phyloP scores from a whole-genome alignment of 2,888 invertebrate genomes.

The Linyphia triangularis region DNA sequence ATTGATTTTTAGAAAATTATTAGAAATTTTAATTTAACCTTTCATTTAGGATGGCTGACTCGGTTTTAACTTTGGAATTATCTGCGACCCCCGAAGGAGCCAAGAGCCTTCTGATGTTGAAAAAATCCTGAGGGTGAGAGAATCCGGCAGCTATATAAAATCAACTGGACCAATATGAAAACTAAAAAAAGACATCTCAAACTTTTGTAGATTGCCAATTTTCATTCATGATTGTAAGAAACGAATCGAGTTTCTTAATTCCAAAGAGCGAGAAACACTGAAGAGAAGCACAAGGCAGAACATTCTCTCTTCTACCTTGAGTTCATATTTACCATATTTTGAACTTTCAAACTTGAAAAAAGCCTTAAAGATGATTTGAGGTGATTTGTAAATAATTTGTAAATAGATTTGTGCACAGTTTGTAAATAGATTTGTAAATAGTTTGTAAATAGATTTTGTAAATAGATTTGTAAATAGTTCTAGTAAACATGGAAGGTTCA shows the following conservation, averaged over 20 bases:
- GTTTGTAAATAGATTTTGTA: too few species aligned
- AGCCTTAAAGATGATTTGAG: slow-evolving; percentile 1
- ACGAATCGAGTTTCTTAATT: slow-evolving; percentile 16
- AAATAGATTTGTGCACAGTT: too few species aligned
- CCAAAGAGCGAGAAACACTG: not conserved
- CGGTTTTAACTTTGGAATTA: slow-evolving; percentile 21
- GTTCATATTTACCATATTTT: slow-evolving; percentile 24
- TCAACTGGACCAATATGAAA: slow-evolving; percentile 25
- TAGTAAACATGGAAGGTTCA: not conserved
- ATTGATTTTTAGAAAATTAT: too few species aligned
- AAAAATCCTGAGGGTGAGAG: not conserved
- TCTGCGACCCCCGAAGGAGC: slow-evolving; percentile 20
- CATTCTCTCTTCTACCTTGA: slow-evolving; percentile 30
- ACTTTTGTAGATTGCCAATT: slow-evolving; percentile 20
- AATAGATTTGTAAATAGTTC: too few species aligned
- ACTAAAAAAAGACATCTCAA: slow-evolving; percentile 22
- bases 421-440: too few species aligned
- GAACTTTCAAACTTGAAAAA: slow-evolving; percentile 10
- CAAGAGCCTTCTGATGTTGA: slow-evolving; percentile 29
- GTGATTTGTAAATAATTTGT: slow-evolving; percentile 42
- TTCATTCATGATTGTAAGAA: slow-evolving; percentile 32
- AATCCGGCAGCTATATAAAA: not conserved
- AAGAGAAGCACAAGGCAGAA: slow-evolving; percentile 16
- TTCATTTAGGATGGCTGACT: slow-evolving; percentile 27
- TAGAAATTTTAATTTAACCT: too few species aligned